Base-by-base conservation (phyloP, 2,113 vertebrate species). In the Corvus moneduloides region DNA sequence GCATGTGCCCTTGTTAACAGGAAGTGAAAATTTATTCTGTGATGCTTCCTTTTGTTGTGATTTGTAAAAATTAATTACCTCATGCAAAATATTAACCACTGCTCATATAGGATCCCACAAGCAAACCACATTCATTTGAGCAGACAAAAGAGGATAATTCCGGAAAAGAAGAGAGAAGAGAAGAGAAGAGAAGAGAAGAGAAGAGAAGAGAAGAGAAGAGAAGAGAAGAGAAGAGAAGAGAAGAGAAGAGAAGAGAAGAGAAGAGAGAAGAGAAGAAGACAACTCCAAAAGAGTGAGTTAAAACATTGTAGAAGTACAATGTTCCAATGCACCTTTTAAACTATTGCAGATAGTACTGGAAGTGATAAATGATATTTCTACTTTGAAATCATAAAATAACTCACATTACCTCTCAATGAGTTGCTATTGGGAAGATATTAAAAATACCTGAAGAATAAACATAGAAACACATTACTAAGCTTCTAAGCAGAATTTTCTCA, bases 221-320 rank as follows among this genome's bases (percentile, higher is more conserved):
- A 18, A 7, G 11, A 18, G 20, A 21, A n/a, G 10, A 48, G 16
- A 41, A 41, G 2, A 8, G 3, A 11, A 33, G 10, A 7, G 11
- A 6, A 7, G 8, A 3, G 4, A 17, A 9, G 1, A 33, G 8
- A 19, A 11, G 1, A 51, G 16, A 18, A 7, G 11, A 18, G 20
- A 21, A n/a, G 10, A 41, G 2, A 8, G 3, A 11, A 33, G 10
- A 7, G 11, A 6, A 7, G 8, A 3, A 18, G 15, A 26, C 2
- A 9, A 28, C 5, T 27, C 20, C 10, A 37, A 54, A 78, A 46
- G 44, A 27, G 10, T 20, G 6, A 84, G 16, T 63, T 76, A 55
- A 80, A 87, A 73, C 24, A 37, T 39, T 68, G 21, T 11, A 23
- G 16, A 63, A 72, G 9, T 68, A 20, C 44, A 63, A 1, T 51